Conservation (phyloP, 2,113 vertebrate genomes). For the Apteryx mantelli region DNA sequence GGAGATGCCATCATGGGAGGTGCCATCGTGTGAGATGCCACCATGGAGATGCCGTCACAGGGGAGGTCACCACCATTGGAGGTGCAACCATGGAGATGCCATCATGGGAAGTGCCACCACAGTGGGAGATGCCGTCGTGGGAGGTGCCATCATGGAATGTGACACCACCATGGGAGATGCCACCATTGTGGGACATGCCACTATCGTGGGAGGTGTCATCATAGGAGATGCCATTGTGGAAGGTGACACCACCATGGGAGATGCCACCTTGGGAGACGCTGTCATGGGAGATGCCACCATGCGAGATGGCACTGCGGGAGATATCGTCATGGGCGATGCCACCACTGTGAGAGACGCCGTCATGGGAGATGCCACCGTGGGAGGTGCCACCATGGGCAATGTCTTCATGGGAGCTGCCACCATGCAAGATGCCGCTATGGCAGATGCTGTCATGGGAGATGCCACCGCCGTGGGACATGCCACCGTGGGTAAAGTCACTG, state of each 20-base stretch:
- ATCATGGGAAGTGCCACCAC: accelerated
- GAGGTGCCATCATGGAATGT: neutral
- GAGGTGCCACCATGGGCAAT: neutral
- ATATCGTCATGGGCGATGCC: too few relatives aligned
- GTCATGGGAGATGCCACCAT: neutral
- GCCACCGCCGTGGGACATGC: neutral
- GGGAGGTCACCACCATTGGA: neutral
- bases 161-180: neutral
- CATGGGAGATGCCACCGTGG: neutral
- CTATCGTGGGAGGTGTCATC: too few relatives aligned
- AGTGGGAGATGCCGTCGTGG: neutral
- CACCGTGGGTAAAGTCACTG: neutral
- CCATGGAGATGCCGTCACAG: neutral
- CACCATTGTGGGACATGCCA: neutral
- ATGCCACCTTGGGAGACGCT: neutral
- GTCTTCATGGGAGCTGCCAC: neutral
- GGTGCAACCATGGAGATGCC: neutral
- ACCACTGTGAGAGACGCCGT: neutral
- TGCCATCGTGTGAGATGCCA: neutral
- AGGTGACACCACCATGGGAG: neutral
- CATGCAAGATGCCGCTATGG: too few relatives aligned
- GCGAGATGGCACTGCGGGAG: too few relatives aligned
- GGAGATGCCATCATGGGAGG: neutral
- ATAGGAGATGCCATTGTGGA: neutral
- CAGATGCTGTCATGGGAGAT: neutral